phyloP scores from a whole-genome alignment of 2,797 vertebrate species.

The Eutrigla gurnardus region DNA sequence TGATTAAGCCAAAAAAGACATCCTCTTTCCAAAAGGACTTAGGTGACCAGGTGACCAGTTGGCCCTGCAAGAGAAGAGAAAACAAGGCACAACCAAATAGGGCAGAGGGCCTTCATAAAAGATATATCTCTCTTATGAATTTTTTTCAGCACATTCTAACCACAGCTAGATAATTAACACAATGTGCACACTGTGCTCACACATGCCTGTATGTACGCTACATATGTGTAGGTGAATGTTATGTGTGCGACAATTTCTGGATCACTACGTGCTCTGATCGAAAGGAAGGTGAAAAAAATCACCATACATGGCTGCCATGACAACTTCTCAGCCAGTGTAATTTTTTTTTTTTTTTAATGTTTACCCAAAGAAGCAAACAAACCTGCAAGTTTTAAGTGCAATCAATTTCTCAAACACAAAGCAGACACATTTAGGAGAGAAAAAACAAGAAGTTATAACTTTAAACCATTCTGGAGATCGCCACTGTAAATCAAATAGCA shows the following conservation, averaged over 20 bases:
- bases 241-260: constrained; percentile 43
- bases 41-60: neutral
- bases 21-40: neutral
- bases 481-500: neutral
- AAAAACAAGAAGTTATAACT: constrained; percentile 2
- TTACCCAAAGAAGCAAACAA: neutral
- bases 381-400: neutral
- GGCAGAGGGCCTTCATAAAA: neutral
- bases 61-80: neutral
- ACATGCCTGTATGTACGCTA: neutral
- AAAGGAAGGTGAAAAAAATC: constrained; percentile 7
- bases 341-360: neutral
- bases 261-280: constrained; percentile 31
- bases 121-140: neutral
- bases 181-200: neutral
- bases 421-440: neutral
- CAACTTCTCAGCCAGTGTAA: constrained; percentile 24
- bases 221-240: constrained; percentile 21
- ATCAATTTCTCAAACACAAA: neutral
- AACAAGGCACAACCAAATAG: neutral
- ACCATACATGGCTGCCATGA: constrained; percentile 27
- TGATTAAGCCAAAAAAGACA: neutral
- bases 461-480: neutral
- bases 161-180: constrained; percentile 27
- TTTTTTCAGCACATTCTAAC: neutral